Percentiles rank a stretch among this genome's conserved stretches.
phyloP scores from a whole-genome alignment of 2,888 invertebrate species.

The Rotaria socialis region DNA sequence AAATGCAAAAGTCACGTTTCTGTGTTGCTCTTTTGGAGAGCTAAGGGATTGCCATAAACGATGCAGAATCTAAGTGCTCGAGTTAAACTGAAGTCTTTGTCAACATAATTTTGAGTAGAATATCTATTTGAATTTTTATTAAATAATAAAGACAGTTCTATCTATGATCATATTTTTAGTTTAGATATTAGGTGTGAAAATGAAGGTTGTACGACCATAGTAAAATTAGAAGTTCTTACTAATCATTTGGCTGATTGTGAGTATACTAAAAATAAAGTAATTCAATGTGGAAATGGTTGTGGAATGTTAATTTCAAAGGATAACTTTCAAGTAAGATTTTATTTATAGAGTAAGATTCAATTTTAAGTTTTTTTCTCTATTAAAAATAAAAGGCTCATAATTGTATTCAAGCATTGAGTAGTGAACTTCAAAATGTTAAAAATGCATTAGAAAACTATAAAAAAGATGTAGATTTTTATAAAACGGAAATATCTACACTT shows the following conservation, averaged over 20 bases:
- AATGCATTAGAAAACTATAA: constrained; percentile 79
- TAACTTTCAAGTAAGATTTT: constrained; percentile 64
- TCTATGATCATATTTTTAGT: constrained; percentile 59
- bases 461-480: constrained; percentile 80
- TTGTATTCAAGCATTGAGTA: constrained; percentile 79
- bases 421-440: constrained; percentile 74
- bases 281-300: constrained; percentile 87
- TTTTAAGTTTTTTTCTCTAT: constrained; percentile 30
- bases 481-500: constrained; percentile 77
- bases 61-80: too few relatives aligned
- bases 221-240: constrained; percentile 77
- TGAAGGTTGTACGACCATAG: constrained; percentile 75
- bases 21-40: too few relatives aligned
- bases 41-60: too few relatives aligned
- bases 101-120: too few relatives aligned
- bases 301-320: constrained; percentile 89
- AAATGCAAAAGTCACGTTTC: too few relatives aligned
- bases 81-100: too few relatives aligned
- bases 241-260: constrained; percentile 84
- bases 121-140: too few relatives aligned
- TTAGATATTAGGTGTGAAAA: constrained; percentile 86
- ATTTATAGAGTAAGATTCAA: not conserved
- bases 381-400: constrained; percentile 71
- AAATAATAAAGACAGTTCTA: not conserved
- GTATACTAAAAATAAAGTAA: constrained; percentile 85